A percentile compares a stretch with the other conserved stretches of the same genome.
phyloP scores from a whole-genome alignment of 2,797 vertebrate species.

The Pseudopleuronectes americanus region DNA sequence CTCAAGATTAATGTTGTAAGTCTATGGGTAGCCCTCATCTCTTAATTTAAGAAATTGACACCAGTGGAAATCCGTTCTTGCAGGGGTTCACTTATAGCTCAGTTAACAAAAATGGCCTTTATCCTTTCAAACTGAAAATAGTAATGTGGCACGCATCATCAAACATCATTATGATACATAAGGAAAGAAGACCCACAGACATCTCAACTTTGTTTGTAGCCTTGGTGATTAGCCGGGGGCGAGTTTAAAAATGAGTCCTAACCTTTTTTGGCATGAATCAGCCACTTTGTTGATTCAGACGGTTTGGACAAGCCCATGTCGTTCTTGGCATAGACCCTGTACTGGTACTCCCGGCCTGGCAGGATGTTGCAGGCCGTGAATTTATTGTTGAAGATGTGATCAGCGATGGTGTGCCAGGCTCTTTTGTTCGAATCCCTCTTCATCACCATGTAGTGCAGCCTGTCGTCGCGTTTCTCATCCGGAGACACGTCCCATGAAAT shows the following conservation, averaged over 20 bases:
- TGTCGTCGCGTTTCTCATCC: slow-evolving; percentile 87
- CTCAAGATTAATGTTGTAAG: too few relatives aligned
- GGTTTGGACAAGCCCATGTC: slow-evolving; percentile 87
- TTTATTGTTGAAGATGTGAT: slow-evolving; percentile 91
- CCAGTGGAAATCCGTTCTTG: too few relatives aligned
- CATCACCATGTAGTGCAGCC: slow-evolving; percentile 88
- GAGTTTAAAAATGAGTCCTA: neutral
- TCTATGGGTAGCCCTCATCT: too few relatives aligned
- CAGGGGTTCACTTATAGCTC: too few relatives aligned
- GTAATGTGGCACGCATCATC: neutral
- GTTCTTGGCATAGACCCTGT: slow-evolving; percentile 92
- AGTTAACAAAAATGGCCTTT: neutral
- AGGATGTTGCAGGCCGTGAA: slow-evolving; percentile 89
- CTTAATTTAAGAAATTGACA: too few relatives aligned
- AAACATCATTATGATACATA: neutral
- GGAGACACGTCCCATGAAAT: slow-evolving; percentile 88
- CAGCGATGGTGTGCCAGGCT: slow-evolving; percentile 84
- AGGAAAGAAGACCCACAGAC: neutral
- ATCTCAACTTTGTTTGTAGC: neutral
- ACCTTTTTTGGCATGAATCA: slow-evolving; percentile 85
- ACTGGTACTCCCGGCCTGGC: slow-evolving; percentile 90
- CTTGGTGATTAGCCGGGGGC: neutral
- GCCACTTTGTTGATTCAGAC: slow-evolving; percentile 90
- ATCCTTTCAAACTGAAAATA: neutral
- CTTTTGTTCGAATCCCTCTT: slow-evolving; percentile 86